These are phyloP conservation scores for Anas georgica DNA, from an alignment of 2,797 vertebrate species.

Conservation along the genomic window DNA sequence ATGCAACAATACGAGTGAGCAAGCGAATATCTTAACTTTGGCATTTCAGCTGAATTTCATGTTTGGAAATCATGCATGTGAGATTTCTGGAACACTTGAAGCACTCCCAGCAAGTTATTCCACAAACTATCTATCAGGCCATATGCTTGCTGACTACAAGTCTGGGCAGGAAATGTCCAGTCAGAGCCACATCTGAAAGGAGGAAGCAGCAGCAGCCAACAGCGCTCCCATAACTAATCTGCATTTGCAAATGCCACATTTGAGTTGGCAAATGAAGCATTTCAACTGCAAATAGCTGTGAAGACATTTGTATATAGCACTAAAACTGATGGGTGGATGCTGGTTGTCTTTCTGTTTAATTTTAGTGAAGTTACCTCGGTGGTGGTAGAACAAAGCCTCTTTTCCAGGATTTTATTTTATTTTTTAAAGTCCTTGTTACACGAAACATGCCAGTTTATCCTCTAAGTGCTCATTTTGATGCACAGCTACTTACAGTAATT, in stretches of 20 bases:
- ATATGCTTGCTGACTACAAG: constrained; percentile 67
- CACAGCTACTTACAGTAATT: neutral
- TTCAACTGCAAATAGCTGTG: constrained; percentile 55
- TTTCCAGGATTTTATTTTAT: neutral
- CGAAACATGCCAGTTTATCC: neutral
- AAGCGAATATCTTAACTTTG: constrained; percentile 70
- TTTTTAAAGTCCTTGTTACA: neutral
- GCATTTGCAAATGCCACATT: constrained; percentile 56
- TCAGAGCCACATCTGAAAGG: constrained; percentile 48
- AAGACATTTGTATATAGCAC: constrained; percentile 14
- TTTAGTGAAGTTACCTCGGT: neutral
- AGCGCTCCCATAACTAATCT: constrained; percentile 37
- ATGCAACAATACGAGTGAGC: constrained; percentile 20
- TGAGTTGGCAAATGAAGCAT: constrained; percentile 51
- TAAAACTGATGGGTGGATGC: neutral
- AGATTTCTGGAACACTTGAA: constrained; percentile 62
- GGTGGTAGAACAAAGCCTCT: neutral
- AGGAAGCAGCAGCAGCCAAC: constrained; percentile 54
- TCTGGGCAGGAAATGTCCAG: constrained; percentile 56
- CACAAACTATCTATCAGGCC: constrained; percentile 63
- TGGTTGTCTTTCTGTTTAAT: neutral
- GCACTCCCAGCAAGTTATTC: constrained; percentile 60
- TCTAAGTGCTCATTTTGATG: neutral
- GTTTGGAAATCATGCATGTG: neutral
- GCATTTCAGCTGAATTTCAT: constrained; percentile 59